Conservation (phyloP, 2,113 vertebrate species). For the Corythornis cristatus region DNA sequence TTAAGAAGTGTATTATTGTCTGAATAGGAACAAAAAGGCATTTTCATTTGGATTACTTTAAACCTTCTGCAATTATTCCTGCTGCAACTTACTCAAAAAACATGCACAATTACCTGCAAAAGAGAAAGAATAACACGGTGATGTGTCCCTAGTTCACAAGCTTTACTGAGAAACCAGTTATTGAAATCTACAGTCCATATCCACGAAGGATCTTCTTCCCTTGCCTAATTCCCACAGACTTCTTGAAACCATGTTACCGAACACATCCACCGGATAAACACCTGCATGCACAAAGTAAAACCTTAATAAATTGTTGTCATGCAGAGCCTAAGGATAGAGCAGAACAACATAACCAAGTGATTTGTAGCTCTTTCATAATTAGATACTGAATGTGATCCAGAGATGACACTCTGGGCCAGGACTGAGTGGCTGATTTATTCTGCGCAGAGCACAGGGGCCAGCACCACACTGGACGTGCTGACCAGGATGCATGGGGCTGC, state of each 20-base stretch:
- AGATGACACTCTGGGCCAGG: background rate
- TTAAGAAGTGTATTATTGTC: background rate
- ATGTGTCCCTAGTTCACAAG: background rate
- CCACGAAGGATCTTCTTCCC: background rate
- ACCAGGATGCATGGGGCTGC: background rate
- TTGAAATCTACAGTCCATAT: background rate
- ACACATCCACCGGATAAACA: background rate
- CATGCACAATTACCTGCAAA: background rate
- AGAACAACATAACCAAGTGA: background rate
- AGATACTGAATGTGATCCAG: background rate
- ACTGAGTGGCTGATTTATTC: background rate
- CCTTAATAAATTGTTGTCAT: background rate
- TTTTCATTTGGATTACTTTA: background rate
- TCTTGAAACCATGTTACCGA: background rate
- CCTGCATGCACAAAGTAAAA: background rate
- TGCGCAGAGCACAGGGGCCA: background rate
- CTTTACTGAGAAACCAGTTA: background rate
- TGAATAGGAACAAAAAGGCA: background rate
- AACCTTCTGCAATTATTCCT: background rate
- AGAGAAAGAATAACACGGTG: background rate
- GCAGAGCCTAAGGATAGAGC: background rate
- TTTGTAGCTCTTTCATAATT: background rate
- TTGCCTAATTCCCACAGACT: background rate
- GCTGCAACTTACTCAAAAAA: background rate
- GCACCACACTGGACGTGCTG: accelerated